Evolutionary conservation across 2,888 invertebrate species (phyloP).

Genomic region (Machimus rusticus): DNA sequence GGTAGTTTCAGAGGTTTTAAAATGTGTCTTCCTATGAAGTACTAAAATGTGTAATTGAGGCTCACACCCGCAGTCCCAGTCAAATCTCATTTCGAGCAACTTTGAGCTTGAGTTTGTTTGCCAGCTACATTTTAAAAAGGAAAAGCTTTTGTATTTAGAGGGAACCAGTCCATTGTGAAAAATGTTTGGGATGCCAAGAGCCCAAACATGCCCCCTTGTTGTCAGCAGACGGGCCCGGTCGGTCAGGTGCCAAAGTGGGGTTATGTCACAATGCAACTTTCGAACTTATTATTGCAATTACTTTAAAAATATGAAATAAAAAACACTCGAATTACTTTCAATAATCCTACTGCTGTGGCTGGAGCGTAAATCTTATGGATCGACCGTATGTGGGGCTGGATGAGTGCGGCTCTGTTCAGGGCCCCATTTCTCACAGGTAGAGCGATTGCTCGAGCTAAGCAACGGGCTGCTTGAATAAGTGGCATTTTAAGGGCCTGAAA

Average conservation of each 20-base stretch:
- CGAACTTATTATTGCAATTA: not conserved
- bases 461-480: conserved; percentile 60
- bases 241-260: not conserved
- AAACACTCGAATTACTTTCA: not conserved
- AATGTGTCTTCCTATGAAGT: too few relatives aligned
- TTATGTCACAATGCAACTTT: not conserved
- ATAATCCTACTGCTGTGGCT: conserved; percentile 52
- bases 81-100: not conserved
- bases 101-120: not conserved
- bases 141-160: not conserved
- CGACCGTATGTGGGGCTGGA: conserved; percentile 57
- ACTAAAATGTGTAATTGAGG: too few relatives aligned
- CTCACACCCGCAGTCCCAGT: not conserved
- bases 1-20: too few relatives aligned
- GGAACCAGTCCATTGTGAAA: not conserved
- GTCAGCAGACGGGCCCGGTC: not conserved
- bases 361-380: conserved; percentile 56
- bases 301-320: not conserved
- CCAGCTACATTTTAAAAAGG: not conserved
- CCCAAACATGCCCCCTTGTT: not conserved
- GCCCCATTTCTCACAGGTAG: conserved; percentile 16
- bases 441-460: conserved; percentile 56
- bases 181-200: not conserved
- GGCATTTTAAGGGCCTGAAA: conserved; percentile 53
- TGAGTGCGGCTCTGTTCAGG: conserved; percentile 36